A percentile compares a stretch with the other conserved stretches of the same genome.
Conservation (phyloP, 2,888 invertebrate genomes). For the Tachina grossa region DNA sequence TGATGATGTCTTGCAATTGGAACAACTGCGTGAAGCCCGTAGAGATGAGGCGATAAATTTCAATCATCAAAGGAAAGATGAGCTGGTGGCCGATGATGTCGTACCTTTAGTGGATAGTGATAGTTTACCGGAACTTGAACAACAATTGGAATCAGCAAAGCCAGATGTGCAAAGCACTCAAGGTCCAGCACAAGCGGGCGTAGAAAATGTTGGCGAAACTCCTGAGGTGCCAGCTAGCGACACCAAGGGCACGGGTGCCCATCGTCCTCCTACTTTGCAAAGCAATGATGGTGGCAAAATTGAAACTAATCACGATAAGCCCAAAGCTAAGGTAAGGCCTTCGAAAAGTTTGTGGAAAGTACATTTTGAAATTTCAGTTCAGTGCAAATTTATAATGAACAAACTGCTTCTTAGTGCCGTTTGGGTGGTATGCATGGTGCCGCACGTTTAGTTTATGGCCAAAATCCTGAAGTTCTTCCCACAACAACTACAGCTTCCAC, state of each 20-base stretch:
- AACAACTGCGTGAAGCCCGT: slow-evolving; percentile 83
- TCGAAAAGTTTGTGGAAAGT: not conserved
- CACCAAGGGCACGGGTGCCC: slow-evolving; percentile 66
- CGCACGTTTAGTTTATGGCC: slow-evolving; percentile 84
- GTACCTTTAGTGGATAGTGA: slow-evolving; percentile 70
- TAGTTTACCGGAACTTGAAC: slow-evolving; percentile 79
- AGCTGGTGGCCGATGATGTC: slow-evolving; percentile 71
- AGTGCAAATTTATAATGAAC: slow-evolving; percentile 52
- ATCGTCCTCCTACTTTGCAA: slow-evolving; percentile 75
- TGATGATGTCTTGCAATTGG: slow-evolving; percentile 84
- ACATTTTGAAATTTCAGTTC: slow-evolving; percentile 39
- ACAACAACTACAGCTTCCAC: slow-evolving; percentile 77
- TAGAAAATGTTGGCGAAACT: slow-evolving; percentile 73
- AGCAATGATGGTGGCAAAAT: slow-evolving; percentile 75
- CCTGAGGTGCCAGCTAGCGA: slow-evolving; percentile 43
- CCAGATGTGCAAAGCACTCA: slow-evolving; percentile 74
- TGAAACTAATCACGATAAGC: slow-evolving; percentile 67
- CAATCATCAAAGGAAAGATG: slow-evolving; percentile 74
- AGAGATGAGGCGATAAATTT: slow-evolving; percentile 70
- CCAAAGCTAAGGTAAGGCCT: slow-evolving; percentile 74
- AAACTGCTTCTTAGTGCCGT: slow-evolving; percentile 66
- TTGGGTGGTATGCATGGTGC: slow-evolving; percentile 83
- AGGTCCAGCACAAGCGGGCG: slow-evolving; percentile 74
- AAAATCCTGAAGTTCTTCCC: slow-evolving; percentile 84
- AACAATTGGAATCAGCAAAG: slow-evolving; percentile 79